Base-by-base conservation (phyloP, 1,140 invertebrate species). In the Chionoecetes opilio region DNA sequence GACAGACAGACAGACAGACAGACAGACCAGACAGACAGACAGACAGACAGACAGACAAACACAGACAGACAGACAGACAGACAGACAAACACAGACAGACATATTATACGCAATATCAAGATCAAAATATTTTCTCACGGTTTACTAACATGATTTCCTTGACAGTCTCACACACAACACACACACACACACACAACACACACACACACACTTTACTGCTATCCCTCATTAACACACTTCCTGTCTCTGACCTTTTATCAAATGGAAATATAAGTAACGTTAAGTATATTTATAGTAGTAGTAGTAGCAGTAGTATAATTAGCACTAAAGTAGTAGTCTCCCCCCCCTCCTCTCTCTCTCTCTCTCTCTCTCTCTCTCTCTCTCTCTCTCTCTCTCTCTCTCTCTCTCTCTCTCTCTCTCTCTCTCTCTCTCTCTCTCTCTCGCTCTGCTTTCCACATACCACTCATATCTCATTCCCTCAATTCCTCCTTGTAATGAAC, bases 351-450 rank as follows among this genome's bases (percentile, higher is more conserved):
- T 31, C 82, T 34, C n/a, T 85, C 82, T 85, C 82, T 85, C 82
- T 85, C 82, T 85, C 82, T 85, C 82, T 85, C 82, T 85, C 82
- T 85, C 82, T 85, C 82, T 85, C 82, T 85, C 82, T 85, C 82
- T 85, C 82, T 85, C 82, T 85, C 82, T 85, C 82, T 8, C 82
- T 8, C 82, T 8, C 82, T 29, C 85, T 9, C 9, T 29, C 85
- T 29, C 29, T 29, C 9, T 9, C 3, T 86, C 85, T 14, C 5
- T 29, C 29, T 29, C 3, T 86, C 85, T 31, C 11, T 86, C 85
- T 86, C 11, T 86, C 85, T 31, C 29, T 34, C 85, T 34, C 32
- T 87, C 32, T 87, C 17, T 35, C 17, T 87, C 17, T 37, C 32
- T 38, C 21, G 9, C 85, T 38, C 32, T 31, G 26, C 5, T 14